Evolutionary conservation across 53 echinoderm and acorn worm genomes (phyloP).

Genomic region (Astropecten irregularis): DNA sequence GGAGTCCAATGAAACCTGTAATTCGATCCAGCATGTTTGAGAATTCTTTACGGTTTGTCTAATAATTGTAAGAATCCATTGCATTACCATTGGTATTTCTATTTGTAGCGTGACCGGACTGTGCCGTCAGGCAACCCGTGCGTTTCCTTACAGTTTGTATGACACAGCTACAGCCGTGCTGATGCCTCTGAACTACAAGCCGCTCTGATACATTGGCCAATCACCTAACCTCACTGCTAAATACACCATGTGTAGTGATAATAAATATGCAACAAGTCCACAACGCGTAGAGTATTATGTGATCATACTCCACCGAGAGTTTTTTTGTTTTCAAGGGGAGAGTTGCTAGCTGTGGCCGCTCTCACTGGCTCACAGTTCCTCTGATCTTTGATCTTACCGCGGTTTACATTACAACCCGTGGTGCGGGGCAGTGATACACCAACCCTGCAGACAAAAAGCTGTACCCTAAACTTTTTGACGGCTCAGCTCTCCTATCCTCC

Average conservation of each 20-base stretch:
- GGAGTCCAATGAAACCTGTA: no score
- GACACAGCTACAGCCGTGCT: neutral
- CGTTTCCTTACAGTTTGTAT: neutral
- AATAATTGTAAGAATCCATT: neutral
- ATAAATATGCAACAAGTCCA: constrained; percentile 55
- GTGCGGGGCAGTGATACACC: constrained; percentile 57
- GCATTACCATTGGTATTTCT: constrained; percentile 15
- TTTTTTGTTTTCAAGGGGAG: neutral
- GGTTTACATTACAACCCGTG: constrained; percentile 63
- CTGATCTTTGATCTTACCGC: constrained; percentile 60
- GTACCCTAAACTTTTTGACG: no score
- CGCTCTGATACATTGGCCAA: neutral
- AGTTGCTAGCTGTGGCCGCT: no score
- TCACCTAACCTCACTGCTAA: constrained; percentile 32
- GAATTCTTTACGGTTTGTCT: no score
- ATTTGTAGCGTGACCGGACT: neutral
- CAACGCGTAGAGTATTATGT: neutral
- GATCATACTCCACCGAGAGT: neutral
- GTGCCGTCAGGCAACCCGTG: constrained; percentile 2
- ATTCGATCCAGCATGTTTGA: no score
- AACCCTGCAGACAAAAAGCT: constrained; percentile 38
- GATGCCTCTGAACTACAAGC: constrained; percentile 21
- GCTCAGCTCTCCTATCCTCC: no score
- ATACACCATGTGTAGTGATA: no score
- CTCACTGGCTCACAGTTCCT: no score